Base-by-base conservation (phyloP, 2,888 invertebrate species). In the Cephus pygmeus region DNA sequence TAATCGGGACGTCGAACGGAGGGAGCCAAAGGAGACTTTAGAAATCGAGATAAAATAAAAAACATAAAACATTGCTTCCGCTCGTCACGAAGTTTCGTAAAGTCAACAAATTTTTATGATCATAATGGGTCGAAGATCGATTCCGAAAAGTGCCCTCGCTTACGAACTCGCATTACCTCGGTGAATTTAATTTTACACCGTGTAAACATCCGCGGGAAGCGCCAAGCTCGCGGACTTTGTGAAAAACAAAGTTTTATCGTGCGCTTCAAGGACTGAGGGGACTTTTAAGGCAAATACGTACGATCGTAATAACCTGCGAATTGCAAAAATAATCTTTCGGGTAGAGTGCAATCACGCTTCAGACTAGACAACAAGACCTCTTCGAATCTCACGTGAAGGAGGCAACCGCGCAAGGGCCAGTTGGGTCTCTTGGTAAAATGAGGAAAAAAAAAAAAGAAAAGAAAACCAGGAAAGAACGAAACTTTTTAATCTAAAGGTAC, bases 401-500 rank as follows among this genome's bases (percentile, higher is more conserved):
- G 2, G 40, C 23, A 56, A 56, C 40, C 40, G 40, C 23, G 40
- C 9, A 56, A 56, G 40, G 40, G 23, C 1, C 40, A 40, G 4
- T 15, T 40, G 15, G 40, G 12, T 15, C 40, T 40, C 23, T 56
- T 56, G 40, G 40, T 56, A 23, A 56, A 56, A 76, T 77, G 30
- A 81, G 79, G 79, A 76, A 76, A 77, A 35, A 35, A 35, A 35
- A 34, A 34, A 34, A 34, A 34, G 11, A 34, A 6, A 33, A 33
- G 4, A 35, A 35, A 35, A 11, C 34, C 56, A 35, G 73, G 23
- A 2, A 34, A 56, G 56, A 69, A 23, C n/a, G 74, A 81, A 83
- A 84, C 79, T 83, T 85, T 84, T 84, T 84, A 82, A 82, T 83
- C 84, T 78, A 79, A 80, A 81, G 79, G 78, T 81, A 83, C 82